Percentiles rank a stretch among this genome's conserved stretches.
These are phyloP conservation scores for Poecilia latipinna DNA, from an alignment of 2,113 vertebrate genomes.

Conservation along the genomic window DNA sequence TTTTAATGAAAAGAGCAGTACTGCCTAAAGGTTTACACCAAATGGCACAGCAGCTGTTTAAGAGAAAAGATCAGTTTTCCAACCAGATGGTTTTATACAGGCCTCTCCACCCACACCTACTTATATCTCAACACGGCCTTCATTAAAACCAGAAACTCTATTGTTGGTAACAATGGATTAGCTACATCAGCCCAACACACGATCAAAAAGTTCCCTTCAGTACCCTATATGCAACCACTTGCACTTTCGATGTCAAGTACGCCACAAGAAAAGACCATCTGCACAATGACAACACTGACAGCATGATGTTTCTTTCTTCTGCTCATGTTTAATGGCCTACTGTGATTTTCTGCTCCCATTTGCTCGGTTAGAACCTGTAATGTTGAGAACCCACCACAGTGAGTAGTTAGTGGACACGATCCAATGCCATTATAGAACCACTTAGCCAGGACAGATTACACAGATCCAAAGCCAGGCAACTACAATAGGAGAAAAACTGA, in stretches of 20 bases:
- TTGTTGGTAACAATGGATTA: too few relatives aligned
- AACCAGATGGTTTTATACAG: too few relatives aligned
- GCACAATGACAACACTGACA: not conserved
- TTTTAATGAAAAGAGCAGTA: too few relatives aligned
- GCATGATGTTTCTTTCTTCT: not conserved
- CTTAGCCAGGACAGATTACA: constrained; percentile 2
- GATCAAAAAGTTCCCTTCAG: not conserved
- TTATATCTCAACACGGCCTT: too few relatives aligned
- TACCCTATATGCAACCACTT: too few relatives aligned
- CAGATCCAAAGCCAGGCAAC: constrained; percentile 1
- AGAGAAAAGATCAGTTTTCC: too few relatives aligned
- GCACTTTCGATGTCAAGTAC: not conserved
- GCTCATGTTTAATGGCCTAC: not conserved
- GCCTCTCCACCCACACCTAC: too few relatives aligned
- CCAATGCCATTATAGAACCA: constrained; percentile 4
- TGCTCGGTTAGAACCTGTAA: constrained; percentile 1
- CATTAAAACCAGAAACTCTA: too few relatives aligned
- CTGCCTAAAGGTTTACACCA: too few relatives aligned
- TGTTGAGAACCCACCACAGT: not conserved
- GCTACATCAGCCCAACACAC: too few relatives aligned
- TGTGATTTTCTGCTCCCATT: not conserved
- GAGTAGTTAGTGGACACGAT: constrained; percentile 9
- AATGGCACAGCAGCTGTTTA: too few relatives aligned
- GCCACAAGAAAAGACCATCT: not conserved
- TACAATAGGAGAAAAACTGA: not conserved